Evolutionary conservation across 2,888 invertebrate species (phyloP).

Genomic region (Macrosiphum euphorbiae): DNA sequence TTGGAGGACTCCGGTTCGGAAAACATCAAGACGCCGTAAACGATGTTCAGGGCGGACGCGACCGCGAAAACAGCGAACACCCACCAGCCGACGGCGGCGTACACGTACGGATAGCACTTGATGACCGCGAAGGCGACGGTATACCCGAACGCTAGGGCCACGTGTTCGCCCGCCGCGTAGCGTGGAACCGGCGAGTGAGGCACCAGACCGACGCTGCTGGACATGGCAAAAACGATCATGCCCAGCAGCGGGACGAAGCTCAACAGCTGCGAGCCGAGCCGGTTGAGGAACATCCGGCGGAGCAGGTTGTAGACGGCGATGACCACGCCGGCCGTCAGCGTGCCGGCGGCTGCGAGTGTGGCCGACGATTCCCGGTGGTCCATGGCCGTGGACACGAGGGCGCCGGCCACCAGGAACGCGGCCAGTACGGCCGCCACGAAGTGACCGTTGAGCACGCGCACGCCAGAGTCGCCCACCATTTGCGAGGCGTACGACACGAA

Average conservation of each 20-base stretch:
- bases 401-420: slow-evolving; percentile 41
- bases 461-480: slow-evolving; percentile 36
- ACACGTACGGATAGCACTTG: slow-evolving; percentile 53
- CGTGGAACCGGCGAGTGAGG: neutral
- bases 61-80: slow-evolving; percentile 39
- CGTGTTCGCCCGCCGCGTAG: slow-evolving; percentile 29
- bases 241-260: slow-evolving; percentile 48
- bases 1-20: slow-evolving; percentile 17
- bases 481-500: slow-evolving; percentile 34
- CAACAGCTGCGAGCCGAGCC: slow-evolving; percentile 46
- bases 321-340: neutral
- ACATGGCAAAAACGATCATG: slow-evolving; percentile 16
- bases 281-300: slow-evolving; percentile 43
- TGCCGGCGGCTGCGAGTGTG: slow-evolving; percentile 39
- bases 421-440: slow-evolving; percentile 43
- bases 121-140: slow-evolving; percentile 4
- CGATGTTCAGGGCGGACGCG: slow-evolving; percentile 36
- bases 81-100: slow-evolving; percentile 55
- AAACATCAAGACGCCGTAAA: slow-evolving; percentile 9
- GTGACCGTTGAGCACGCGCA: slow-evolving; percentile 39
- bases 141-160: slow-evolving; percentile 47
- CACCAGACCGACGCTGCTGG: slow-evolving; percentile 37
- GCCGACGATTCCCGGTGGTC: slow-evolving; percentile 32
- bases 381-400: slow-evolving; percentile 48
- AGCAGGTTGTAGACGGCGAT: slow-evolving; percentile 33